Base-by-base conservation (phyloP, 2,797 vertebrate species). In the Holocentrus rufus region DNA sequence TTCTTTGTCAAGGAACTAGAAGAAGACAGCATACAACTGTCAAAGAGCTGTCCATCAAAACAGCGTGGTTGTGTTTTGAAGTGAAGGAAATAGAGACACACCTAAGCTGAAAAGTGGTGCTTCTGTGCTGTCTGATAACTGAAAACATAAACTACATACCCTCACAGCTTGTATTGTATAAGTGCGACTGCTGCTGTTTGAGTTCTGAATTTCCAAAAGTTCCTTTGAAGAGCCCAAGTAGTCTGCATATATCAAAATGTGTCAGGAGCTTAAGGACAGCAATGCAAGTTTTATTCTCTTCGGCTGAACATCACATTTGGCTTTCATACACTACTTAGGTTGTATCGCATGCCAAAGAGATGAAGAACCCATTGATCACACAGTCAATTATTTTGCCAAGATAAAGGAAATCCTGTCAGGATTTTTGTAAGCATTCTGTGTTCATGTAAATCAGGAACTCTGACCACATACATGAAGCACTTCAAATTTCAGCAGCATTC, bases 1-100 rank as follows among this genome's bases (percentile, higher is more conserved):
- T 95, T 98, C 90, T 94, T 97, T n/a, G 92, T 88, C 66, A 95
- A 77, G 59, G 93, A 93, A 25, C 97, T 99, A 83, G 4, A 90
- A 91, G 84, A 80, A 62, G 6, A 88, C 2, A 52, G 77, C 20
- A 78, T 22, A 46, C 7, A 46, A n/a, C 5, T 3, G 30, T 84
- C 39, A 85, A 71, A 57, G 8, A 10, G 9, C 6, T 5, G 36
- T 36, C 36, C 5, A 11, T 50, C 25, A 10, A 62, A 25, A 63
- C 7, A 53, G 7, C 7, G 7, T 31, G 7, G 3, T 57, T 76
- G 31, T 11, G n/a, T 46, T 27, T 31, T 49, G 20, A 60, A 63
- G 18, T 54, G 49, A 64, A n/a, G 25, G 53, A 10, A 65, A 18
- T n/a, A n/a, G 5, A 17, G 20, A 22, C 7, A n/a, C 18, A 52